phyloP scores from a whole-genome alignment of 2,888 invertebrate species.

The Atethmia centrago region DNA sequence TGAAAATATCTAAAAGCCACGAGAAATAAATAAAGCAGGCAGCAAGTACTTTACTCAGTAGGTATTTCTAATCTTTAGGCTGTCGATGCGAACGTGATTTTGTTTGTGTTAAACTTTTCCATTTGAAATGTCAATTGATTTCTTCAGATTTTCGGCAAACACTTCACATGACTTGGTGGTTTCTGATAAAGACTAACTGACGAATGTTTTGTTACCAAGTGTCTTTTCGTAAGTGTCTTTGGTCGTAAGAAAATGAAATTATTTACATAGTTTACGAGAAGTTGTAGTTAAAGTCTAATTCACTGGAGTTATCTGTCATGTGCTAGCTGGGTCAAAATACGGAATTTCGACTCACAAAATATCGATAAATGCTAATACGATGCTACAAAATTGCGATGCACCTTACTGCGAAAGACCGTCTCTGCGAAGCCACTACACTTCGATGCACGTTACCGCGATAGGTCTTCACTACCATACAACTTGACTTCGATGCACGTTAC shows the following conservation, averaged over 20 bases:
- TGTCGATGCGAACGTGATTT: conserved; percentile 22
- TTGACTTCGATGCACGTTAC: too few species aligned
- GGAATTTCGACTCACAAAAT: too few species aligned
- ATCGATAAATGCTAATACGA: too few species aligned
- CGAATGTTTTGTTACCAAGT: background rate
- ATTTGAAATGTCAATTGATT: conserved; percentile 14
- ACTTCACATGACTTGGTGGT: background rate
- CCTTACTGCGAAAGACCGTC: too few species aligned
- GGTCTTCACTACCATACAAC: too few species aligned
- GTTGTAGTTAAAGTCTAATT: too few species aligned
- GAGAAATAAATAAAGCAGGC: conserved; percentile 39
- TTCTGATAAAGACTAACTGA: background rate
- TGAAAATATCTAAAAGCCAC: conserved; percentile 50
- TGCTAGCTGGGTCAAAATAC: too few species aligned
- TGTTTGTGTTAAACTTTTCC: conserved; percentile 19
- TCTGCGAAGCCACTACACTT: too few species aligned
- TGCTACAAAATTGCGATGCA: too few species aligned
- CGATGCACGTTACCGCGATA: too few species aligned
- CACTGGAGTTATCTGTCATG: too few species aligned
- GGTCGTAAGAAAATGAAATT: background rate
- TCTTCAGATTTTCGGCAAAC: background rate
- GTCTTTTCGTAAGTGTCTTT: background rate
- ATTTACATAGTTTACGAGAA: too few species aligned
- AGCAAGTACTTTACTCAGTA: conserved; percentile 31
- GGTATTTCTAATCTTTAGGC: conserved; percentile 20